Base-by-base conservation (phyloP, 2,888 invertebrate genomes). In the Seira sanloemensis region DNA sequence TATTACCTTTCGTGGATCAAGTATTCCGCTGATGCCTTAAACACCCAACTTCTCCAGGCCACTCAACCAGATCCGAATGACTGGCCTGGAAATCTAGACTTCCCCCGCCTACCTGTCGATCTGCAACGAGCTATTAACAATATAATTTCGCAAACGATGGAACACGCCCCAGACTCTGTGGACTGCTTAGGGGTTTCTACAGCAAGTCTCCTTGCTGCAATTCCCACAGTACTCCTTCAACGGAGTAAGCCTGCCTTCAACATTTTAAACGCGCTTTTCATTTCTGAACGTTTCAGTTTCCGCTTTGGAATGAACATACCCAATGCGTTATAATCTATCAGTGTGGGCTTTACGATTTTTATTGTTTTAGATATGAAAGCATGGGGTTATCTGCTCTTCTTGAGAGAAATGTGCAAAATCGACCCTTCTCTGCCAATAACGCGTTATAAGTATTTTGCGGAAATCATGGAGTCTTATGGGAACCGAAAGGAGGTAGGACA, bases 1-100 rank as follows among this genome's bases (percentile, higher is more conserved):
- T 88, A 88, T 25, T 88, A 86, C 75, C 83, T 88, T n/a, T 89
- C 89, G 2, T 89, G 89, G 89, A 88, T 89, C 7, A 89, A 89
- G 69, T 89, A 89, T 72, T 86, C 87, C 12, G 89, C 89, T 0
- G 89, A 89, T 81, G 88, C 89, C 62, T 83, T 89, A 72, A 89
- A 88, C 58, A 75, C 83, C 23, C 86, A 84, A 77, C 75, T 89
- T 25, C 46, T 50, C 75, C 86, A 84, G 72, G 86, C 85, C 12
- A 82, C 84, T 46, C 62, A 86, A 46, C 86, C 88, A 50, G 88
- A 89, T 46, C 12, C 73, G 12, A 67, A 73, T 24, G 86, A 88
- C 26, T 89, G 84, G 84, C 89, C 89, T 12, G 87, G 88, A 81
- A 86, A 89, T 78, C 77, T 89, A 62, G 78, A 80, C 7, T 89